Percentiles rank a stretch among this genome's conserved stretches.
Evolutionary conservation across 1,140 invertebrate species (phyloP).

Genomic region (Hirudo medicinalis): DNA sequence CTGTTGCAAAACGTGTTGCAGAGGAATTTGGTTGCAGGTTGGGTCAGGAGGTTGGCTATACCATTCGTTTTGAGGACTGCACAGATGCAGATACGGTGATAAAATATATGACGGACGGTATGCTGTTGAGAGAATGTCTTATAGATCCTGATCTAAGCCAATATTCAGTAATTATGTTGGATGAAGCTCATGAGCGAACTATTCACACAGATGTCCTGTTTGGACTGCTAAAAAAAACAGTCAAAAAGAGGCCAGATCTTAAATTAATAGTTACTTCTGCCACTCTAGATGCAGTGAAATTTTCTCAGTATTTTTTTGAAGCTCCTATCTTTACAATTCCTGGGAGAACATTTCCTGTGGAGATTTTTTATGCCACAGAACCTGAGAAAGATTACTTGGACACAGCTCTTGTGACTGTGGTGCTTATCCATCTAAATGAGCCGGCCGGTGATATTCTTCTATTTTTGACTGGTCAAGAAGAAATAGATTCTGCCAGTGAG

Average conservation of each 20-base stretch:
- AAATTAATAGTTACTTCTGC: constrained; percentile 48
- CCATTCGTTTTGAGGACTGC: constrained; percentile 98
- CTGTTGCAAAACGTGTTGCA: constrained; percentile 91
- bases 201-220: constrained; percentile 96
- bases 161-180: constrained; percentile 95
- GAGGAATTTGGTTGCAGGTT: constrained; percentile 95
- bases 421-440: constrained; percentile 97
- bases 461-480: constrained; percentile 94
- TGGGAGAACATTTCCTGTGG: constrained; percentile 89
- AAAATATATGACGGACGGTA: constrained; percentile 99
- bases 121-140: constrained; percentile 91
- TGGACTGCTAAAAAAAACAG: constrained; percentile 66
- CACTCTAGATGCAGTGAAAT: constrained; percentile 46
- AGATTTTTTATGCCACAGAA: constrained; percentile 93
- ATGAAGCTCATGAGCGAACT: constrained; percentile 95
- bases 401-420: constrained; percentile 91
- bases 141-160: constrained; percentile 81
- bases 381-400: constrained; percentile 98
- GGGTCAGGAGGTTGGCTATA: constrained; percentile 96
- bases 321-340: constrained; percentile 44
- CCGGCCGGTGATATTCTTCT: constrained; percentile 85
- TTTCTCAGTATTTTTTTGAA: constrained; percentile 47
- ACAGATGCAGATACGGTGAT: constrained; percentile 95
- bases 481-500: constrained; percentile 98
- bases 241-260: constrained; percentile 53